Base-by-base conservation (phyloP, 2,113 vertebrate genomes). In the Apus apus region DNA sequence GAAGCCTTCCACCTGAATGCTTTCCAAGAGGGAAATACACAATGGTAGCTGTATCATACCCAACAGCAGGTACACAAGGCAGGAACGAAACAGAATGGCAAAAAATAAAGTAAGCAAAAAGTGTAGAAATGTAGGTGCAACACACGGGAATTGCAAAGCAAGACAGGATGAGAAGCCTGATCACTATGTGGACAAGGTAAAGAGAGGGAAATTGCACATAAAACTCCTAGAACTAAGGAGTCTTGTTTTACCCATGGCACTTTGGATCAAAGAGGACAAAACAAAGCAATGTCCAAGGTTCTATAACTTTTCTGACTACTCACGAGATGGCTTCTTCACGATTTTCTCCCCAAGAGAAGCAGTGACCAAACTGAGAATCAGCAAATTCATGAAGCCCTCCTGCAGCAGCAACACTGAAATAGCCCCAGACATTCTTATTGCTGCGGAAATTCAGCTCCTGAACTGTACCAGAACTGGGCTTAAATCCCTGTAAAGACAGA, bases 281-380 rank as follows among this genome's bases (percentile, higher is more conserved):
- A 13, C 13, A 12, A 45, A 91, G 57, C 18, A 2, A 7, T 20
- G 36, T 18, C 32, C 85, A 66, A 62, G 81, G 20, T 22, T 38
- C 38, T 17, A 23, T 18, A 48, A 15, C 50, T 51, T 32, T 13
- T 18, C 60, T 85, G 57, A 76, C 78, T 86, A 98, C 99, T 99
- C 83, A 99, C 99, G 99, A 99, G 97, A 99, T 99, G 84, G 99
- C 99, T 97, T 99, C 99, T 94, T 99, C 99, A 20, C 99, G 98
- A 95, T 99, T 99, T 97, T 99, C 99, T 92, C 99, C 99, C 99
- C 99, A 99, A 11, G 99, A 99, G 97, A 99, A 99, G 96, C 99
- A 99, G 96, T 99, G 99, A 36, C 99, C 99, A 81, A 99, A 99
- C 78, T 99, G 99, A 86, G 99, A 99, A 96, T 99, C 99, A 0